Base-by-base conservation (phyloP, 2,888 invertebrate species). In the Papilio gigon region DNA sequence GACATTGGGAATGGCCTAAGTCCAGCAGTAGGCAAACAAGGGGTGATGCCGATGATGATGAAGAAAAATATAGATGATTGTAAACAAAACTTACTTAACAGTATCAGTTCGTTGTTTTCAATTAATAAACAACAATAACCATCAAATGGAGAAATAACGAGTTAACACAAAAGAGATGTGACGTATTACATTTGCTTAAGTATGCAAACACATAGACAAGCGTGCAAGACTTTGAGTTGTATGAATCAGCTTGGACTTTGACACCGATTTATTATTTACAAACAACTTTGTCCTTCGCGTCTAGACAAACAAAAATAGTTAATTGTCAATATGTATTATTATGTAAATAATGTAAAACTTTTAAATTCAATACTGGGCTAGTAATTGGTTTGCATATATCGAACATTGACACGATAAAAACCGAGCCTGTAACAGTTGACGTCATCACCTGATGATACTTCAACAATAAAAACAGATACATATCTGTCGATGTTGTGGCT, bases 181-280 rank as follows among this genome's bases (percentile, higher is more conserved):
- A 22, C 35, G 33, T 47, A 12, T 44, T 47, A 5, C 17, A 33
- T 30, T 20, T 63, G 33, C 22, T 12, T 17, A 63, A 33, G 20
- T 44, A 17, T 47, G 20, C 17, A 53, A 53, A 53, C n/a, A 50
- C 25, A 30, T 37, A 11, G 14, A 40, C 17, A 37, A 42, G 17
- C 4, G 40, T 20, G 35, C 67, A 58, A 58, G 63, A 58, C 33
- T 22, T 35, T 17, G 17, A 27, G 14, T 14, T 42, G 30, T 62
- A 37, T 64, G 64, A 68, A 59, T 64, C 64, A 64, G 33, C 58
- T 27, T 33, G 68, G 68, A 68, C 68, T 68, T 64, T 64, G 64
- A 68, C 63, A 63, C 64, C 59, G 59, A 59, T 60, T 40, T 58
- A 27, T 27, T 68, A 68, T 64, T 64, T 68, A 68, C 64, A 68